A percentile compares a stretch with the other conserved stretches of the same genome.
phyloP scores from a whole-genome alignment of 2,797 vertebrate species.

The Hephaestus fuliginosus region DNA sequence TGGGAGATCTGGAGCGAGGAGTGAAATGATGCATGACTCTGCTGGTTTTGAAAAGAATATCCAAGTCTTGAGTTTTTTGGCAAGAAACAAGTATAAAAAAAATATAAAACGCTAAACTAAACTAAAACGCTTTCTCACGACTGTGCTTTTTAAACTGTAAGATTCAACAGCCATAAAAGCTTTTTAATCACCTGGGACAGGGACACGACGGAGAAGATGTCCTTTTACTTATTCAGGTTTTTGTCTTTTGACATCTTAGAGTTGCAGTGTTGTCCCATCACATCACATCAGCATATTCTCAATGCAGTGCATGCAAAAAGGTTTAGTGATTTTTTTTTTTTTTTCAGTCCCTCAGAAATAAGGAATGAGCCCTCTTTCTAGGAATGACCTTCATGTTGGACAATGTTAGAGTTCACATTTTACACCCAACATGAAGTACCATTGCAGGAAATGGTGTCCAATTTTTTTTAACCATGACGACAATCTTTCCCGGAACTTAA shows the following conservation, averaged over 20 bases:
- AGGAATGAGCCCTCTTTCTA: not conserved
- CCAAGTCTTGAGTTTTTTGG: not conserved
- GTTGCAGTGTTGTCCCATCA: conserved; percentile 1
- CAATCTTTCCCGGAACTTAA: not conserved
- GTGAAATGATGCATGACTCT: not conserved
- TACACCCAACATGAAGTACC: not conserved
- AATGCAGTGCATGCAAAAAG: not conserved
- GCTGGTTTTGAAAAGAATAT: not conserved
- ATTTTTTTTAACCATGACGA: not conserved
- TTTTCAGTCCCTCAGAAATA: not conserved
- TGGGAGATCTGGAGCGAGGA: not conserved
- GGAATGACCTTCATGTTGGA: not conserved
- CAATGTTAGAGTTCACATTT: not conserved
- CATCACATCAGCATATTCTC: not conserved
- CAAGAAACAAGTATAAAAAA: not conserved
- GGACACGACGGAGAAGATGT: not conserved
- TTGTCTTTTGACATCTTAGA: not conserved
- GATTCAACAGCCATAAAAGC: conserved; percentile 4
- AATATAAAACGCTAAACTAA: too few species aligned
- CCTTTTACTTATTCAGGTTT: not conserved
- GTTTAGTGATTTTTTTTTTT: not conserved
- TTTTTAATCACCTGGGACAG: conserved; percentile 11
- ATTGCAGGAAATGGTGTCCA: not conserved
- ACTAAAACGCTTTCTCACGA: conserved; percentile 3
- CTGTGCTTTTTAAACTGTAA: not conserved